Conservation (phyloP, 2,797 vertebrate genomes). For the Meriones psammophilus region DNA sequence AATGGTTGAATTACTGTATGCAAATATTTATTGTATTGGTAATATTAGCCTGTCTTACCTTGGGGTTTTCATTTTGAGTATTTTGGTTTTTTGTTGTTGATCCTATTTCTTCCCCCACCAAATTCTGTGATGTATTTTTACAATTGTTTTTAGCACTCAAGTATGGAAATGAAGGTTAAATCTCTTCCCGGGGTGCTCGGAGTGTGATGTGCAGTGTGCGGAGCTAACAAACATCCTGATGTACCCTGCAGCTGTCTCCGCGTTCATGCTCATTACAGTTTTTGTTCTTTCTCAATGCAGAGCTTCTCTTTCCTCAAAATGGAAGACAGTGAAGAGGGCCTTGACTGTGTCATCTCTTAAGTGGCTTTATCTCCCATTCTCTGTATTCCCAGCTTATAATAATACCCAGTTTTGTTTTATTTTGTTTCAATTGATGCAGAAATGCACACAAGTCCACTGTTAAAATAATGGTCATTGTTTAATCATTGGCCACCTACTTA, state of each 20-base stretch:
- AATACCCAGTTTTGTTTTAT: not conserved
- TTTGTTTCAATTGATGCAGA: constrained; percentile 5
- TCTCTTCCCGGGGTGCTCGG: constrained; percentile 11
- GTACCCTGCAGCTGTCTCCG: not conserved
- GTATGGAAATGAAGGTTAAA: constrained; percentile 25
- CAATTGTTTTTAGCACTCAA: constrained; percentile 17
- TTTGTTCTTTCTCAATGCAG: not conserved
- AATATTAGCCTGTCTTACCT: not conserved
- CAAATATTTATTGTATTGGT: constrained; percentile 49
- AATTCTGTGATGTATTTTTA: constrained; percentile 5
- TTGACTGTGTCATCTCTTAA: not conserved
- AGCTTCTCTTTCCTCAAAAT: constrained; percentile 48
- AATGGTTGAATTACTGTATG: constrained; percentile 30
- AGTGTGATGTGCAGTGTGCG: not conserved
- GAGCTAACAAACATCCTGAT: not conserved
- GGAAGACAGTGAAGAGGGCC: not conserved
- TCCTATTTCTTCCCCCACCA: not conserved
- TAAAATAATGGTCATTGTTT: constrained; percentile 48
- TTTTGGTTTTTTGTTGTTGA: not conserved
- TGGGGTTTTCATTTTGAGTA: not conserved
- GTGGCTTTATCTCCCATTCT: not conserved
- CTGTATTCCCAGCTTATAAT: not conserved
- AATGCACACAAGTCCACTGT: constrained; percentile 23
- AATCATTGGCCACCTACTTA: not conserved
- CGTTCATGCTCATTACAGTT: constrained; percentile 17